These are phyloP conservation scores for Orientallactaga bullata DNA, from an alignment of 2,113 vertebrate species.

Conservation along the genomic window DNA sequence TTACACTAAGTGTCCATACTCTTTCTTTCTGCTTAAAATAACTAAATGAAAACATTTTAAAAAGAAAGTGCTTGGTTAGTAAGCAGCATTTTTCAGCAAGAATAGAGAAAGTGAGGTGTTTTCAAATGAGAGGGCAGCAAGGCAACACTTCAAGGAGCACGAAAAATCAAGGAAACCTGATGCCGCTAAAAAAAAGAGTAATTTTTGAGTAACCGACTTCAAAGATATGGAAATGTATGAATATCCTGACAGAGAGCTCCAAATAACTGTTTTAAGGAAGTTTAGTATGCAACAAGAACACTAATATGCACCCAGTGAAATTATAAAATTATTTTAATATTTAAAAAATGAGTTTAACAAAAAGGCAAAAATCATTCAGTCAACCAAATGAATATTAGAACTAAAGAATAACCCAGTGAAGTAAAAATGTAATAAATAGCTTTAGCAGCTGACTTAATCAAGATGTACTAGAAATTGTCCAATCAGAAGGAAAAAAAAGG, in stretches of 20 bases:
- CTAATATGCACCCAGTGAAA: neutral
- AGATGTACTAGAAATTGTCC: neutral
- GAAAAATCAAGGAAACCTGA: too few species aligned
- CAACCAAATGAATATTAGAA: neutral
- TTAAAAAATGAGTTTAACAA: neutral
- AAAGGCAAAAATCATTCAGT: neutral
- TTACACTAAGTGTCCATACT: too few species aligned
- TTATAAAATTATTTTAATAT: neutral
- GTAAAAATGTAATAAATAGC: neutral
- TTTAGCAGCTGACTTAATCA: neutral
- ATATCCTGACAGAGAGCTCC: neutral
- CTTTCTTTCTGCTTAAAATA: too few species aligned
- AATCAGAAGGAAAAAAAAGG: neutral
- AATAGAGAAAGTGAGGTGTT: too few species aligned
- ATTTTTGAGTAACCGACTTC: neutral
- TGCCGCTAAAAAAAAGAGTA: neutral
- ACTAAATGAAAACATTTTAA: too few species aligned
- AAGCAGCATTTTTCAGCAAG: too few species aligned
- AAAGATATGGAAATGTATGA: neutral
- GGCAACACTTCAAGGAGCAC: too few species aligned
- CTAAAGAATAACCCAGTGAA: neutral
- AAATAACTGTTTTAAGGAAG: slow-evolving; percentile 10
- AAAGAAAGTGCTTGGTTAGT: too few species aligned
- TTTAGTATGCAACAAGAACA: neutral
- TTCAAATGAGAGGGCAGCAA: too few species aligned